phyloP scores from a whole-genome alignment of 2,797 vertebrate genomes.

The Tauraco hartlaubi region DNA sequence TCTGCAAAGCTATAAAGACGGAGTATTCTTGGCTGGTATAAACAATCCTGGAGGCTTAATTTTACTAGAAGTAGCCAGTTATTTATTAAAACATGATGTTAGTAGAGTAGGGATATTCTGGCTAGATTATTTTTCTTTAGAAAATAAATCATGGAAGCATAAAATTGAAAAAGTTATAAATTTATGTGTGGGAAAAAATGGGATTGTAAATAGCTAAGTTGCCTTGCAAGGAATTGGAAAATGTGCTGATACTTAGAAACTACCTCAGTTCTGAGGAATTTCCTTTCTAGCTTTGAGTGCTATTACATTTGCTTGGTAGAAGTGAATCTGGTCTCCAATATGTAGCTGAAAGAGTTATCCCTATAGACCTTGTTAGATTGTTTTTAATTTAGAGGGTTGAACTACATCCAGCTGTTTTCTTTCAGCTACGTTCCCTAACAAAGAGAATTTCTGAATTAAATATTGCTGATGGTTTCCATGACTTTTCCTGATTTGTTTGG shows the following conservation, averaged over 20 bases:
- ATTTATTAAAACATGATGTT: constrained; percentile 84
- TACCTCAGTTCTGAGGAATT: constrained; percentile 86
- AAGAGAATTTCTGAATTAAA: constrained; percentile 80
- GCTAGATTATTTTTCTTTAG: constrained; percentile 67
- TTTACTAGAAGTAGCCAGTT: constrained; percentile 81
- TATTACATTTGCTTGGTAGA: constrained; percentile 81
- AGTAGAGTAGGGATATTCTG: constrained; percentile 79
- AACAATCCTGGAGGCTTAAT: constrained; percentile 75
- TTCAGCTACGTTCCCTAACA: constrained; percentile 78
- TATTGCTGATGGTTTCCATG: constrained; percentile 78
- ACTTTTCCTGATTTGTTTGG: constrained; percentile 77
- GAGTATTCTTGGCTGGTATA: constrained; percentile 75
- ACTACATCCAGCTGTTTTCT: constrained; percentile 81
- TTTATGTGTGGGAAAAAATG: constrained; percentile 75
- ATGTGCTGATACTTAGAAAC: constrained; percentile 82
- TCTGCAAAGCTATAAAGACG: constrained; percentile 71
- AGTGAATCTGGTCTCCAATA: constrained; percentile 79
- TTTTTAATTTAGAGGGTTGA: constrained; percentile 82
- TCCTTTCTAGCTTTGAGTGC: constrained; percentile 81
- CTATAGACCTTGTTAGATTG: constrained; percentile 81
- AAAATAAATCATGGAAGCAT: constrained; percentile 71
- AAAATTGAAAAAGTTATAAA: constrained; percentile 71
- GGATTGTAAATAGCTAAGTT: constrained; percentile 81
- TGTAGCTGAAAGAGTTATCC: constrained; percentile 79
- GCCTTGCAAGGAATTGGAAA: constrained; percentile 79